Evolutionary conservation across 2,888 invertebrate genomes (phyloP), one percentile per base, ranked within the genome.

Genomic region (Parnassius mnemosyne): DNA sequence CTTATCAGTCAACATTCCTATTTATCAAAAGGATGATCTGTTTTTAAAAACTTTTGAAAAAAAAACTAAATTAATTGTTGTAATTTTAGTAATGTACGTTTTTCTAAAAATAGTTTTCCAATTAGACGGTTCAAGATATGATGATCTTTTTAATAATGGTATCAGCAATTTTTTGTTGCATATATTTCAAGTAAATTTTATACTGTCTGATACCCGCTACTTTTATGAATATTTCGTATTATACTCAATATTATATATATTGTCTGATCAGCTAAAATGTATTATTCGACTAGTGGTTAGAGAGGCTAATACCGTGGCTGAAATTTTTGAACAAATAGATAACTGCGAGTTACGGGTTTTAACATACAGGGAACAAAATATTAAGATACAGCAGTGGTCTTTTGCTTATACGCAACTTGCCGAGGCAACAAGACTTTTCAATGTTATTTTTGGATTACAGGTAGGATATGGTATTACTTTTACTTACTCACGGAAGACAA

Each of bases 361-460:
- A 3, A 52, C 43, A 55, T 9, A 44, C 44, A 52, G 10, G 5
- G 25, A 56, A 42, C 34, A 57, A 43, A 34, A 53, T 25, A 46
- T 54, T n/a, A 49, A 9, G 10, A 20, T 59, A 16, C n/a, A 12
- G n/a, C 43, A 44, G 34, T 63, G 63, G 63, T 63, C 58, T 9
- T 51, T n/a, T 11, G 46, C 44, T 10, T 63, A 63, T 42, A 55
- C 63, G 1, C n/a, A 55, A 12, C 34, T 63, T 9, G n/a, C 58
- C 2, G 46, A 59, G 10, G 46, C 58, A 3, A 50, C 63, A 11
- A 55, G 50, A 11, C 12, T 55, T 9, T 63, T 63, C 41, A 63
- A 63, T 34, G 11, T 47, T 2, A 44, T 63, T 46, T 63, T 63
- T 16, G 63, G 63, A 20, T 7, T 63, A 3, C 63, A 63, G 63